Conservation (phyloP, 2,113 vertebrate genomes). For the Anas platyrhynchos region DNA sequence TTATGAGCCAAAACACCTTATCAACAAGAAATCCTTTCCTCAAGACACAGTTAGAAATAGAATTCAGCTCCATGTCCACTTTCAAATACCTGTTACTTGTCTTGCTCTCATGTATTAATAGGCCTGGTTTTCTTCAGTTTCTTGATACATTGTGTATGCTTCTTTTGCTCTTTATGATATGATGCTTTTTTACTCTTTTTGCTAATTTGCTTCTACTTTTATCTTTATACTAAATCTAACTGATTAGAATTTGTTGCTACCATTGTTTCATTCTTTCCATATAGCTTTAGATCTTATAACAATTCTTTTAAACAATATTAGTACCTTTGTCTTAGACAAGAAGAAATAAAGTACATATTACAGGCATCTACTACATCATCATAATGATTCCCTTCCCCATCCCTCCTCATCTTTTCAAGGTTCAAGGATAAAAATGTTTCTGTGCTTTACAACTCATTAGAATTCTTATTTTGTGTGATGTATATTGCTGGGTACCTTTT, state of each 20-base stretch:
- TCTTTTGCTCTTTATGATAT: not conserved
- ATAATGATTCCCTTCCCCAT: not conserved
- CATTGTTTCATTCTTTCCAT: not conserved
- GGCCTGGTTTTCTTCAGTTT: not conserved
- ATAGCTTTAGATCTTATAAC: not conserved
- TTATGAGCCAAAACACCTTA: not conserved
- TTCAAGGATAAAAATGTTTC: not conserved
- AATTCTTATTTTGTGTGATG: not conserved
- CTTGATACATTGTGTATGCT: accelerated
- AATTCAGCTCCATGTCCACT: not conserved
- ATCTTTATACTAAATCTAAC: not conserved
- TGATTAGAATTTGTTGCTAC: not conserved
- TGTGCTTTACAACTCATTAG: not conserved
- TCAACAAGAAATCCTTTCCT: not conserved
- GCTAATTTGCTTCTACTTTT: not conserved
- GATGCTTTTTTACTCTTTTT: not conserved
- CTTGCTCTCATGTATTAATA: not conserved
- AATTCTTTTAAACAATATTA: not conserved
- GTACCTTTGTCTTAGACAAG: not conserved
- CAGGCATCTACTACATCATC: not conserved
- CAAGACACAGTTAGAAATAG: not conserved
- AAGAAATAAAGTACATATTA: not conserved
- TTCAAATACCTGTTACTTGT: not conserved
- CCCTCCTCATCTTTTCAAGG: not conserved
- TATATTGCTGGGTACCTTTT: not conserved